These are phyloP conservation scores for Plagodis pulveraria DNA, from an alignment of 2,888 invertebrate genomes.

Conservation along the genomic window DNA sequence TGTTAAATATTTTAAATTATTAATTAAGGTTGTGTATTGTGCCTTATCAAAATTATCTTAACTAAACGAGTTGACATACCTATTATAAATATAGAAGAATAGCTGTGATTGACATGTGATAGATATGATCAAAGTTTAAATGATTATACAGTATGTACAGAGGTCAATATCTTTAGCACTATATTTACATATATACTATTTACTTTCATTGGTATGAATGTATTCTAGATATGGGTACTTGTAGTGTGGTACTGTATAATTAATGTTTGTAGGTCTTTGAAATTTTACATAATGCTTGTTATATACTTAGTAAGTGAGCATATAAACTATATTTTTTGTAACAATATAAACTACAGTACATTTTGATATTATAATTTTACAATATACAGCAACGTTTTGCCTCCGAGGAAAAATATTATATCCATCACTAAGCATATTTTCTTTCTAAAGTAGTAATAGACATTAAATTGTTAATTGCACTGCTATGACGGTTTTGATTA, in stretches of 20 bases:
- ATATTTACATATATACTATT: conserved; percentile 32
- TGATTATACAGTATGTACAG: conserved; percentile 44
- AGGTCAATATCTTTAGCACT: conserved; percentile 50
- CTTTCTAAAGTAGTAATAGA: too few relatives aligned
- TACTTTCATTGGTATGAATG: conserved; percentile 17
- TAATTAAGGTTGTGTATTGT: conserved; percentile 27
- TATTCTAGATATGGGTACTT: conserved; percentile 5
- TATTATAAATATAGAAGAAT: conserved; percentile 19
- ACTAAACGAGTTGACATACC: conserved; percentile 10
- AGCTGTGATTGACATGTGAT: conserved; percentile 51
- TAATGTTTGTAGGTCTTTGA: conserved; percentile 5
- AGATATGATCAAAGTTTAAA: conserved; percentile 37
- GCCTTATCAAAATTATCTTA: conserved; percentile 21
- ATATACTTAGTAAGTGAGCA: background rate
- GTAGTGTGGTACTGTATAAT: background rate
- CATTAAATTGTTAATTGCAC: too few relatives aligned
- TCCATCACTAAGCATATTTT: too few relatives aligned
- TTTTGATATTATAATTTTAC: too few relatives aligned
- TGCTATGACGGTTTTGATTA: too few relatives aligned
- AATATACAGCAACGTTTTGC: too few relatives aligned
- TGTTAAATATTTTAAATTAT: background rate
- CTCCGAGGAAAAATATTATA: too few relatives aligned
- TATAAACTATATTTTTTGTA: too few relatives aligned
- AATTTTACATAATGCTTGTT: conserved; percentile 5
- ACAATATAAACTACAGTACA: too few relatives aligned